Evolutionary conservation across 2,888 invertebrate genomes (phyloP), one percentile per base, ranked within the genome.

Genomic region (Lottia gigantea): DNA sequence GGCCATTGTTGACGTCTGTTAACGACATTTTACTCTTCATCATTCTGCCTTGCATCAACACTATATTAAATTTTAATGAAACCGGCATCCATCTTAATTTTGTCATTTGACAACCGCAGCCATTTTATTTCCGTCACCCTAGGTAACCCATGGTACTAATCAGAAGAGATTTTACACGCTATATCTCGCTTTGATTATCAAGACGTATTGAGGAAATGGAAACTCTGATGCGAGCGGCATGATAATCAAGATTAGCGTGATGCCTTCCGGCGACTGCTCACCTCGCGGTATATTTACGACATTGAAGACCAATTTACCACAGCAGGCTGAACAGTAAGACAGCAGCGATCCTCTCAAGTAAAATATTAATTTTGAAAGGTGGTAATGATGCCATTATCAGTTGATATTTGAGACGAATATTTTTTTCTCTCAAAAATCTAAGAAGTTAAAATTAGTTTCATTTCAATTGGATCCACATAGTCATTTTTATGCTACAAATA

Each of bases 61-160:
- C 55, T 19, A 55, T 55, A 55, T 55, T 55, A 55, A 55, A 55
- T 55, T 55, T 55, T 55, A 55, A 55, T 55, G 55, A 55, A 55
- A 55, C 55, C 55, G 23, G 55, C 23, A 55, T 55, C 55, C 55
- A 55, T 55, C 55, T 55, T 55, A 55, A 55, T 55, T 55, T 55
- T 19, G 55, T 55, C 55, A 55, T 55, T 55, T 55, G 55, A 55
- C 55, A 55, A 55, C 55, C 55, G 23, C 55, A 23, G 55, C 55
- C 55, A 55, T 55, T 55, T 55, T 55, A 55, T 55, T 55, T 55
- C 55, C 55, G 55, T 55, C 55, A 55, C 23, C 55, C 23, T 55
- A 23, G 55, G 55, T 55, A 19, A 55, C 55, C 55, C 55, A 23
- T 8, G 55, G 55, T 23, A 19, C 55, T 55, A 55, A 55, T 55